These are phyloP conservation scores for Cyaniris semiargus DNA, from an alignment of 2,888 invertebrate genomes.

Conservation along the genomic window DNA sequence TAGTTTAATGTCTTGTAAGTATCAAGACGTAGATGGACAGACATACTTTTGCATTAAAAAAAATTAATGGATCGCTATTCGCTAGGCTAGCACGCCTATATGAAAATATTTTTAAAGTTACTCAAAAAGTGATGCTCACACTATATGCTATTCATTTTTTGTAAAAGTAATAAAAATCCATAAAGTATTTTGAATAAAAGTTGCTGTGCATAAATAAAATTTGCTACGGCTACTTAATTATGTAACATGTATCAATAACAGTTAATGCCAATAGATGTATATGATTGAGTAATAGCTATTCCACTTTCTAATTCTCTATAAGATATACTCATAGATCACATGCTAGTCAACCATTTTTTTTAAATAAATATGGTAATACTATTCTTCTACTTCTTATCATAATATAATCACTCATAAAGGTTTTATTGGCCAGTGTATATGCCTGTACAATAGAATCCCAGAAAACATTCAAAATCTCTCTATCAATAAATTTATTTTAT, in stretches of 20 bases:
- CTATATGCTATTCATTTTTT: too few species aligned
- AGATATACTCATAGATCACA: background rate
- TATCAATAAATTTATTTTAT: too few species aligned
- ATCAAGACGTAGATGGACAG: background rate
- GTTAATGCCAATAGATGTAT: background rate
- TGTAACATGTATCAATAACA: background rate
- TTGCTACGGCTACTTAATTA: slow-evolving; percentile 15
- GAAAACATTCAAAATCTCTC: too few species aligned
- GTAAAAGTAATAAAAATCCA: background rate
- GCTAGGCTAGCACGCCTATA: too few species aligned
- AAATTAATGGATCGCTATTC: too few species aligned
- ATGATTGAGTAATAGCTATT: background rate
- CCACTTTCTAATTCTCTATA: slow-evolving; percentile 2
- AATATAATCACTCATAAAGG: too few species aligned
- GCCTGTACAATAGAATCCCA: too few species aligned
- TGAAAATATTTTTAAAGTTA: too few species aligned
- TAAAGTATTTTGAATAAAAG: background rate
- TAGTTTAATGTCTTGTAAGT: too few species aligned
- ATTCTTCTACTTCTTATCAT: background rate
- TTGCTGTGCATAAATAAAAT: slow-evolving; percentile 5
- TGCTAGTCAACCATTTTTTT: background rate
- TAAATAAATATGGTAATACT: too few species aligned
- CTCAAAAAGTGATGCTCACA: too few species aligned
- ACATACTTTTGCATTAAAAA: background rate
- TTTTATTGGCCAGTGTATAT: too few species aligned